phyloP scores from a whole-genome alignment of 2,888 invertebrate species.

The Orchestes rusci region DNA sequence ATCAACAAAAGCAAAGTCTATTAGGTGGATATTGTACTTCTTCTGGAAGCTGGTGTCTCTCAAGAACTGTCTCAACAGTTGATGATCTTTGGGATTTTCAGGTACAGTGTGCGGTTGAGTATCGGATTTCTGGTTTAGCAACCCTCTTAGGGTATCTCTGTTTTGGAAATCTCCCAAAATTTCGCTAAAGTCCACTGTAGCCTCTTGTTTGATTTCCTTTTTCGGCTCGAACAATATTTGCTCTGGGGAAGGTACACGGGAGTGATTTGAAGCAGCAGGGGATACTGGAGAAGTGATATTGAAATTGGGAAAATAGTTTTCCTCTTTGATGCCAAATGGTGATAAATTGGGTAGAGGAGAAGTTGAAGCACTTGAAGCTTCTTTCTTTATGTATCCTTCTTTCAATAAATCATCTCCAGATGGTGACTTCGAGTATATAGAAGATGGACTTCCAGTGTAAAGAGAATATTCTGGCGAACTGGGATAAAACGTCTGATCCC shows the following conservation, averaged over 20 bases:
- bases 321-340: conserved; percentile 45
- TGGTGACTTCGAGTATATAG: conserved; percentile 52
- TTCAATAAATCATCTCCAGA: conserved; percentile 43
- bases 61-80: conserved; percentile 70
- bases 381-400: conserved; percentile 45
- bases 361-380: conserved; percentile 46
- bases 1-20: conserved; percentile 56
- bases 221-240: conserved; percentile 34
- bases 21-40: conserved; percentile 72
- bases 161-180: conserved; percentile 50
- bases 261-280: conserved; percentile 31
- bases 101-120: conserved; percentile 28
- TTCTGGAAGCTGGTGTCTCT: conserved; percentile 81
- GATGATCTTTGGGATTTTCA: conserved; percentile 56
- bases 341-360: conserved; percentile 45
- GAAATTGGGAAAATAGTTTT: conserved; percentile 34
- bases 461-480: conserved; percentile 47
- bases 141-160: conserved; percentile 32
- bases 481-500: conserved; percentile 43
- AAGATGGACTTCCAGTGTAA: conserved; percentile 47
- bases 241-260: conserved; percentile 32
- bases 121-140: conserved; percentile 31
- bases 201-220: conserved; percentile 49
- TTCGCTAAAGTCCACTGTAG: conserved; percentile 56
- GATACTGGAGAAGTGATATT: conserved; percentile 48